Conservation (phyloP, 1,140 invertebrate species). For the Drosophila trapezifrons region DNA sequence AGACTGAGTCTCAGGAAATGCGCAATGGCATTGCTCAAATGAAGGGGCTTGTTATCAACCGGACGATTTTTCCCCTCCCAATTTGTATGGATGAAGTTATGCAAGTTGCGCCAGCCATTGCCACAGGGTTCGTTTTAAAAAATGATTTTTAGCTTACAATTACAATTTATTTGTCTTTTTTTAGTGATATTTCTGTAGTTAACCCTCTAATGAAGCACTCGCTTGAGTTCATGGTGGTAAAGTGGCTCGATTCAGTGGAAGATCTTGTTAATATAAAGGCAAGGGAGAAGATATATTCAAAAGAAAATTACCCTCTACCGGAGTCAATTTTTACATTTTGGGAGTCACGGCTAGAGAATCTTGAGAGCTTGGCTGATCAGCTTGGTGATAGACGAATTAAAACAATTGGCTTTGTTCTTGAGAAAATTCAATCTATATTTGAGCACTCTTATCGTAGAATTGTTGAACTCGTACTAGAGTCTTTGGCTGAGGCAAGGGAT, state of each 20-base stretch:
- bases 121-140: conserved; percentile 84
- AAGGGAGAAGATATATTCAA: conserved; percentile 51
- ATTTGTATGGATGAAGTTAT: conserved; percentile 88
- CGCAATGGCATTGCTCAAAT: conserved; percentile 89
- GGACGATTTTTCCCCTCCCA: conserved; percentile 88
- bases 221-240: conserved; percentile 90
- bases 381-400: conserved; percentile 90
- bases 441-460: conserved; percentile 88
- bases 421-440: conserved; percentile 90
- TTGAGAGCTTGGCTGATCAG: conserved; percentile 94
- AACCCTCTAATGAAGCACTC: conserved; percentile 88
- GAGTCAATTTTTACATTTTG: conserved; percentile 90
- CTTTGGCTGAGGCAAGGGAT: conserved; percentile 88
- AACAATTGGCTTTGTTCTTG: conserved; percentile 91
- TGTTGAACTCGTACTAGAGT: conserved; percentile 87
- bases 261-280: conserved; percentile 87
- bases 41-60: conserved; percentile 84
- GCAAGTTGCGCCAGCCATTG: conserved; percentile 85
- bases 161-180: too few relatives aligned
- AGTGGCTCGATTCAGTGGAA: conserved; percentile 89
- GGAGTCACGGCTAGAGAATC: conserved; percentile 88
- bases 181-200: conserved; percentile 64
- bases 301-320: conserved; percentile 86
- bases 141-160: background rate
- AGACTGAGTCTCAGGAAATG: conserved; percentile 88